Percentiles rank a stretch among this genome's conserved stretches.
Evolutionary conservation across 2,888 invertebrate genomes (phyloP).

Genomic region (Galerucella calmariensis): DNA sequence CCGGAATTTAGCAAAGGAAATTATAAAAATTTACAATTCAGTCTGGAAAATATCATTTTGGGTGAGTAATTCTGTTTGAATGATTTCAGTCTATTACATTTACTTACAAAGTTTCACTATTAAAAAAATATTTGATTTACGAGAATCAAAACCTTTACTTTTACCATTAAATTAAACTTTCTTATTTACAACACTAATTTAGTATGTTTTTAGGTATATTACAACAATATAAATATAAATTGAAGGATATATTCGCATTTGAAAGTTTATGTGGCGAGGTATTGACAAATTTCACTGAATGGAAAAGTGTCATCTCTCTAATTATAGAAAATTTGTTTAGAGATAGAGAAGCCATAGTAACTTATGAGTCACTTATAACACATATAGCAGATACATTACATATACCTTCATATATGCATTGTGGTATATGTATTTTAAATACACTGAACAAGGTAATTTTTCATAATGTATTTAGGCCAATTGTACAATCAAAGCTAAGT

Average conservation of each 20-base stretch:
- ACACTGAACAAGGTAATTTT: slow-evolving; percentile 53
- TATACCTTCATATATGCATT: slow-evolving; percentile 51
- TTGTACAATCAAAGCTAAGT: too few species aligned
- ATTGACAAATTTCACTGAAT: slow-evolving; percentile 50
- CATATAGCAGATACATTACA: slow-evolving; percentile 52
- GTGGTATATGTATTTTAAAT: slow-evolving; percentile 51
- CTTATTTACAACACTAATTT: neutral
- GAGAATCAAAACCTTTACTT: too few species aligned
- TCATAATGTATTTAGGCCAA: neutral
- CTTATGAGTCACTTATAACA: slow-evolving; percentile 48
- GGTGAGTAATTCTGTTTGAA: slow-evolving; percentile 45
- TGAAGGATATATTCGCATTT: slow-evolving; percentile 47
- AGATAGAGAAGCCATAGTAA: slow-evolving; percentile 47
- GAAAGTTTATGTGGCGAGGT: slow-evolving; percentile 46
- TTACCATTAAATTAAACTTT: too few species aligned
- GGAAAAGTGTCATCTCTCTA: slow-evolving; percentile 50
- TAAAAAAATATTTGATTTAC: too few species aligned
- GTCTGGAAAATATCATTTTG: slow-evolving; percentile 48
- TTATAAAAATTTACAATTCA: slow-evolving; percentile 28
- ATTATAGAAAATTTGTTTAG: slow-evolving; percentile 55
- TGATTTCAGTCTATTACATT: too few species aligned
- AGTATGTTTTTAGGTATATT: slow-evolving; percentile 52
- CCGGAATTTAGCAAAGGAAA: slow-evolving; percentile 36
- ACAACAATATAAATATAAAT: slow-evolving; percentile 49
- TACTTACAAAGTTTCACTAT: too few species aligned